phyloP scores from a whole-genome alignment of 2,888 invertebrate genomes.

The Abscondita cerata region DNA sequence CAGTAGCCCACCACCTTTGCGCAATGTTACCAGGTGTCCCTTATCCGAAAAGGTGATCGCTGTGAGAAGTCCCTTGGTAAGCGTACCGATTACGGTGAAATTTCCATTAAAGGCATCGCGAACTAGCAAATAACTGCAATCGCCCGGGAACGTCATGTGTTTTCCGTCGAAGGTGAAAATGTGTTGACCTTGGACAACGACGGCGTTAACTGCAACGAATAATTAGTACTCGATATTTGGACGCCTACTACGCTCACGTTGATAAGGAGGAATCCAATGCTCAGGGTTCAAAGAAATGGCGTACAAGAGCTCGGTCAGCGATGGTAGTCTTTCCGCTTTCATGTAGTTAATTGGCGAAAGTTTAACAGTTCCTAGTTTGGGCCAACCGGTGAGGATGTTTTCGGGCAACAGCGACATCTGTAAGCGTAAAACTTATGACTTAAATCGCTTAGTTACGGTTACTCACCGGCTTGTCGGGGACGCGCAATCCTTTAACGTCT shows the following conservation, averaged over 20 bases:
- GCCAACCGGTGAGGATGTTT: constrained; percentile 60
- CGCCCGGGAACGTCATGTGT: constrained; percentile 80
- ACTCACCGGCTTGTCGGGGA: constrained; percentile 29
- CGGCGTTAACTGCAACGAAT: constrained; percentile 67
- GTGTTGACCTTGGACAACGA: constrained; percentile 80
- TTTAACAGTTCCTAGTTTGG: constrained; percentile 65
- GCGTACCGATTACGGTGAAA: constrained; percentile 80
- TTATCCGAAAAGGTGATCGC: constrained; percentile 75
- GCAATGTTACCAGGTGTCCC: constrained; percentile 65
- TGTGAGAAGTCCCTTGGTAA: constrained; percentile 72
- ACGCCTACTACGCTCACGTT: constrained; percentile 59
- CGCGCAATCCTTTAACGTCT: constrained; percentile 54
- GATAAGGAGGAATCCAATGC: constrained; percentile 70
- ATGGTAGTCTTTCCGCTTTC: constrained; percentile 67
- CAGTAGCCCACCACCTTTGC: constrained; percentile 65
- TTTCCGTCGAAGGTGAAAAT: constrained; percentile 89
- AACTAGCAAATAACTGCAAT: constrained; percentile 83
- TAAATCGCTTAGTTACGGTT: not conserved
- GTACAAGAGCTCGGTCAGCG: constrained; percentile 61
- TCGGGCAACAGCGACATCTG: constrained; percentile 46
- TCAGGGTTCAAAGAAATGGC: constrained; percentile 62
- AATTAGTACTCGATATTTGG: constrained; percentile 20
- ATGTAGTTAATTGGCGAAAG: constrained; percentile 69
- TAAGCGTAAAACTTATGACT: constrained; percentile 13
- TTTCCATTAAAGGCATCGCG: constrained; percentile 86